phyloP scores from a whole-genome alignment of 2,113 vertebrate genomes.

The Chiloscyllium plagiosum region DNA sequence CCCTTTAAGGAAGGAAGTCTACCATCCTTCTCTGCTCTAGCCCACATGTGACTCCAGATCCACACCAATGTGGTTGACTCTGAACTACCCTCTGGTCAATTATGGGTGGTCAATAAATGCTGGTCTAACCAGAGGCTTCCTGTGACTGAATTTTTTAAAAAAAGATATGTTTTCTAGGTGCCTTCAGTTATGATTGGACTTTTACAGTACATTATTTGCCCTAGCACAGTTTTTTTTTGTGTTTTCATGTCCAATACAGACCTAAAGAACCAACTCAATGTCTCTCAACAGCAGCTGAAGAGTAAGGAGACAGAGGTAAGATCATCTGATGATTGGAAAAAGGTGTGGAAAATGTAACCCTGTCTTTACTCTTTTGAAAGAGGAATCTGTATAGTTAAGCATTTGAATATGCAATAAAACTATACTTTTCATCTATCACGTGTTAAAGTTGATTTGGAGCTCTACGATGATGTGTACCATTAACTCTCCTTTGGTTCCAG shows the following conservation, averaged over 20 bases:
- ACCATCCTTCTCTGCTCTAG: too few species aligned
- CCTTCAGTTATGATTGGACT: not conserved
- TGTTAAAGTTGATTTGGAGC: not conserved
- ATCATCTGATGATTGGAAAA: not conserved
- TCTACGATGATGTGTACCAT: not conserved
- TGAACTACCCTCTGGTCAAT: too few species aligned
- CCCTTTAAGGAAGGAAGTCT: too few species aligned
- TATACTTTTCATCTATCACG: not conserved
- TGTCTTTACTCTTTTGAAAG: not conserved
- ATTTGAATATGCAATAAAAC: not conserved
- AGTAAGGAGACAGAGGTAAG: conserved; percentile 61
- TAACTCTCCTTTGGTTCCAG: not conserved
- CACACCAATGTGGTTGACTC: too few species aligned
- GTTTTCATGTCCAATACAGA: conserved; percentile 55
- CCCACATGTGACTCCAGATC: too few species aligned
- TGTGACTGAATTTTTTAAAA: too few species aligned
- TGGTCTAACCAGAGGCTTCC: too few species aligned
- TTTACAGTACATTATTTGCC: not conserved
- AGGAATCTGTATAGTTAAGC: not conserved
- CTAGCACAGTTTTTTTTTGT: not conserved
- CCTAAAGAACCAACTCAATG: conserved; percentile 64
- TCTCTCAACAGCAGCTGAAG: conserved; percentile 49
- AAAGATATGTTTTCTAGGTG: not conserved
- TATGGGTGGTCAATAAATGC: too few species aligned
- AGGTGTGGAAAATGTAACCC: not conserved